Conservation (phyloP, 2,888 invertebrate genomes). For the Chalcosyrphus nemorum region DNA sequence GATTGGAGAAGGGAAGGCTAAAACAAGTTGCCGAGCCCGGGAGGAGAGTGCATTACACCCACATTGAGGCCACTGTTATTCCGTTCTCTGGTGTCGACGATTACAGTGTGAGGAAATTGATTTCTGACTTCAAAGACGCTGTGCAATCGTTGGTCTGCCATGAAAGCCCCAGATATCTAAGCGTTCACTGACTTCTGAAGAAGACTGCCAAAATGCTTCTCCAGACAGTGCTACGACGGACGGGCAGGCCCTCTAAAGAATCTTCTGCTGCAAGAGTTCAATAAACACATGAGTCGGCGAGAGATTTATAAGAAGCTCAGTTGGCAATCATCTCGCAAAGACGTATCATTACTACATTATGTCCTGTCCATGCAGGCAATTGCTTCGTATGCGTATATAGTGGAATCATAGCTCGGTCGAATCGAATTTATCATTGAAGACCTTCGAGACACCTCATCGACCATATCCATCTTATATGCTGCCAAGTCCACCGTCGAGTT, state of each 20-base stretch:
- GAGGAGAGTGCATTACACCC: too few species aligned
- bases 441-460: background rate
- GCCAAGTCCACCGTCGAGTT: background rate
- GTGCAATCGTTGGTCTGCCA: background rate
- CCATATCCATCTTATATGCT: conserved; percentile 8
- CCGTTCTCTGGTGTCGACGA: too few species aligned
- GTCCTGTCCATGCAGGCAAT: conserved; percentile 33
- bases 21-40: too few species aligned
- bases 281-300: background rate
- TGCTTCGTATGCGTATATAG: conserved; percentile 1
- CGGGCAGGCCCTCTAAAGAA: conserved; percentile 15
- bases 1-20: too few species aligned
- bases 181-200: background rate
- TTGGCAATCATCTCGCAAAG: background rate
- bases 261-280: background rate
- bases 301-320: background rate
- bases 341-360: conserved; percentile 6
- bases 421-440: conserved; percentile 32
- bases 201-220: conserved; percentile 11
- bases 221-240: background rate
- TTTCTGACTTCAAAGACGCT: background rate
- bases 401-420: background rate
- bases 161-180: background rate
- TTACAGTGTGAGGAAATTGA: background rate
- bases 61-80: too few species aligned